A percentile compares a stretch with the other conserved stretches of the same genome.
Conservation (phyloP, 2,888 invertebrate species). For the Eurytoma adleriae region DNA sequence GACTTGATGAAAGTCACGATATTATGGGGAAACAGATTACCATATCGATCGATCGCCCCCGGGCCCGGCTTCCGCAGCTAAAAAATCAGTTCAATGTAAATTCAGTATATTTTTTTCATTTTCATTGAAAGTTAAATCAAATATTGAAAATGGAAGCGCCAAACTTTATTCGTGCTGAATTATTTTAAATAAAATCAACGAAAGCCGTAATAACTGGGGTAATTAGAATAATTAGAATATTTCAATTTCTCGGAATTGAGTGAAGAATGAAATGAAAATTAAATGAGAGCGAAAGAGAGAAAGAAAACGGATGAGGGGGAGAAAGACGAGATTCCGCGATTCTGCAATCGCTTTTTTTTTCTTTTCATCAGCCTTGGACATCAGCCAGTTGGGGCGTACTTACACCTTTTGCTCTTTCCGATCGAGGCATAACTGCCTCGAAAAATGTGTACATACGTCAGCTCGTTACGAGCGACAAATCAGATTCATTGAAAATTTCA, state of each 20-base stretch:
- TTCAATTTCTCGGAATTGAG: not conserved
- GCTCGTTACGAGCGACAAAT: not conserved
- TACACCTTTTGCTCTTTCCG: not conserved
- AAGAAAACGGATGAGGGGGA: not conserved
- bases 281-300: not conserved
- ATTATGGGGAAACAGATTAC: conserved; percentile 26
- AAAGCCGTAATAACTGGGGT: not conserved
- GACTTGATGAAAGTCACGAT: conserved; percentile 22
- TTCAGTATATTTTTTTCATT: not conserved
- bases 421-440: conserved; percentile 32
- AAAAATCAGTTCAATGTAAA: not conserved
- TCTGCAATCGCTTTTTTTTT: conserved; percentile 25
- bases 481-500: not conserved
- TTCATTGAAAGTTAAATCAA: not conserved
- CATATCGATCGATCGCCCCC: conserved; percentile 12
- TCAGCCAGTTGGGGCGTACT: conserved; percentile 31
- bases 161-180: not conserved
- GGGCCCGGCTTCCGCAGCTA: not conserved
- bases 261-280: not conserved
- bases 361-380: conserved; percentile 30
- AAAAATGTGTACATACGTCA: not conserved
- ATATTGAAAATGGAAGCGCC: not conserved
- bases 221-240: not conserved
- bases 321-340: conserved; percentile 26
- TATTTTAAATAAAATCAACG: not conserved